Evolutionary conservation across 2,113 vertebrate species (phyloP).

Genomic region (Pao palembangensis): DNA sequence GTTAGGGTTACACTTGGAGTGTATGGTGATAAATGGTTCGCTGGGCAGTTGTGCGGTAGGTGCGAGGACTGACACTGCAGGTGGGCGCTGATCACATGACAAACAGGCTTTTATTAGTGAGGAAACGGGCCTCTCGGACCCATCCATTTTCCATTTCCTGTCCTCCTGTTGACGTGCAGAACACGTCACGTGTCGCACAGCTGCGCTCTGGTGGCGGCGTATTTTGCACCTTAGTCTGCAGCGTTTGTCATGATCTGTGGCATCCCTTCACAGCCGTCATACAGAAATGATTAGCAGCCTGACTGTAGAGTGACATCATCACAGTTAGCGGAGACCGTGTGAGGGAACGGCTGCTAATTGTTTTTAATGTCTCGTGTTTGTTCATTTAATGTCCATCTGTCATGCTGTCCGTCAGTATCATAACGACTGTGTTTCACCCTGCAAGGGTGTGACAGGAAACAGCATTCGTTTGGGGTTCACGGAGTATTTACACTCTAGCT

Average conservation of each 20-base stretch:
- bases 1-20: too few relatives aligned
- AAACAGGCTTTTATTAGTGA: too few relatives aligned
- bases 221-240: slow-evolving; percentile 50
- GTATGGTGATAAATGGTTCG: slow-evolving; percentile 6
- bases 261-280: slow-evolving; percentile 36
- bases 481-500: too few relatives aligned
- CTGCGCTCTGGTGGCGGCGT: slow-evolving; percentile 46
- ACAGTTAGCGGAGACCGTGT: slow-evolving; percentile 13
- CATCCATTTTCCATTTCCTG: neutral
- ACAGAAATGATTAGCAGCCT: slow-evolving; percentile 68
- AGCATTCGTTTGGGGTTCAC: slow-evolving; percentile 37
- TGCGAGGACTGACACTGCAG: slow-evolving; percentile 17
- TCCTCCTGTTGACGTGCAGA: slow-evolving; percentile 4
- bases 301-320: neutral
- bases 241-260: slow-evolving; percentile 30
- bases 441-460: slow-evolving; percentile 44
- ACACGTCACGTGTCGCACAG: slow-evolving; percentile 14
- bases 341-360: slow-evolving; percentile 83
- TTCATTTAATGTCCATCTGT: slow-evolving; percentile 55
- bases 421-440: slow-evolving; percentile 65
- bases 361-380: slow-evolving; percentile 65
- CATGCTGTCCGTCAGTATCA: slow-evolving; percentile 49
- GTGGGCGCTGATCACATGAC: slow-evolving; percentile 6
- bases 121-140: neutral
- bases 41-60: neutral